Conservation (phyloP, 2,113 vertebrate species). For the Siniperca chuatsi region DNA sequence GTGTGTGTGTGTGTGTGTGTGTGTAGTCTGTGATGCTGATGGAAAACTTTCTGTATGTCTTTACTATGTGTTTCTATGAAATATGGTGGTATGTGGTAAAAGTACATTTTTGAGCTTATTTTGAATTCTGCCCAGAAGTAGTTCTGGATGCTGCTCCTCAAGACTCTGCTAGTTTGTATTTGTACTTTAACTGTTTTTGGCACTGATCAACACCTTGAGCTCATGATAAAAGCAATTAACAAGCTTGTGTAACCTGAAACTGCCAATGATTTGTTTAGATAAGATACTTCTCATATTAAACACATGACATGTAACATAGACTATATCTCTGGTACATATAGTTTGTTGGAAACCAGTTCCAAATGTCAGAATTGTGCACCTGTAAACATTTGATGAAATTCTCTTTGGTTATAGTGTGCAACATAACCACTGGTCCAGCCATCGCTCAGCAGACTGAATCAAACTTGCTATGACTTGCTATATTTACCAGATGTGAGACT, state of each 20-base stretch:
- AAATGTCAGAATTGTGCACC: neutral
- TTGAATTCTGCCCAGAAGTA: neutral
- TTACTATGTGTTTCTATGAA: too few relatives aligned
- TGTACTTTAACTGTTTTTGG: neutral
- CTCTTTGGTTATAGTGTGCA: neutral
- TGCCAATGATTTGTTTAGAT: neutral
- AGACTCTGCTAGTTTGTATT: neutral
- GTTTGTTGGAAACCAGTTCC: neutral
- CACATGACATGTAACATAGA: neutral
- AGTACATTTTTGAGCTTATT: neutral
- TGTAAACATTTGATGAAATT: neutral
- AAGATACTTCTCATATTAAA: neutral
- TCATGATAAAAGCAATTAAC: neutral
- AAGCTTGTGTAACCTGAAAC: neutral
- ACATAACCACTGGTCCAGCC: neutral
- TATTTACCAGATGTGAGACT: neutral
- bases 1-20: conserved; percentile 18
- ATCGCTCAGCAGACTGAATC: neutral
- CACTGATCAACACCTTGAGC: conserved; percentile 33
- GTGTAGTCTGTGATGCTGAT: neutral
- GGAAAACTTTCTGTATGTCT: neutral
- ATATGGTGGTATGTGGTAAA: too few relatives aligned
- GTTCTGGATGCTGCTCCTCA: neutral
- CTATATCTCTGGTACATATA: too few relatives aligned
- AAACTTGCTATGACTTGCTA: neutral